Evolutionary conservation across 2,797 vertebrate genomes (phyloP), one percentile per base, ranked within the genome.

Genomic region (Sitta carolinensis): DNA sequence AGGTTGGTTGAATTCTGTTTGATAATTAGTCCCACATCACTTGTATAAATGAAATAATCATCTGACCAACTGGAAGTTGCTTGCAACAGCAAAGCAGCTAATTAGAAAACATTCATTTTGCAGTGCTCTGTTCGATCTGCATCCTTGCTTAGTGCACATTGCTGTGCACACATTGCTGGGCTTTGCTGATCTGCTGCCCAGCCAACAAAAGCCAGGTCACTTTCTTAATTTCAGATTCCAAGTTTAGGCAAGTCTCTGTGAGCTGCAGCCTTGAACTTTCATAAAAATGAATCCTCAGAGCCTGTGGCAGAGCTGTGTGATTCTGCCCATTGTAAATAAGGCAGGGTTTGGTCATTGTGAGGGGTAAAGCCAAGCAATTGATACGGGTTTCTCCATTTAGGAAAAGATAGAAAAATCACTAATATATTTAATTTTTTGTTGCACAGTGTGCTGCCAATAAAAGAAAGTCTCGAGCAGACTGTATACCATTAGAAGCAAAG

Each of bases 1-100:
- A 80, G 20, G 51, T 70, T 68, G 10, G 58, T 58, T 74, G 94
- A 80, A 76, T 97, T 94, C 96, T 99, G 98, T 90, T 98, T 98
- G 87, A 98, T 92, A 90, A 98, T 98, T 84, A 99, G 89, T 57
- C 98, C 98, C 87, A 98, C 95, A 4, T 98, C 98, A 38, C 98
- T 97, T 73, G 98, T 98, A 94, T 80, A 98, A 94, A 95, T 76
- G 94, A 99, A 99, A 96, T 98, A 99, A 58, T 99, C 98, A 67
- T 97, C 98, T 7, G 98, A 98, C 98, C 98, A 98, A 94, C 98
- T 99, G 81, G 98, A 99, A 21, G 98, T 98, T 52, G 98, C 98
- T 99, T 66, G 82, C 48, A 38, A 32, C 1, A 16, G 66, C 62
- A 50, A 80, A 90, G 38, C 4, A 55, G 40, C 59, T 90, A 79